These are phyloP conservation scores for Thymelicus acteon DNA, from an alignment of 2,888 invertebrate genomes.

Conservation along the genomic window DNA sequence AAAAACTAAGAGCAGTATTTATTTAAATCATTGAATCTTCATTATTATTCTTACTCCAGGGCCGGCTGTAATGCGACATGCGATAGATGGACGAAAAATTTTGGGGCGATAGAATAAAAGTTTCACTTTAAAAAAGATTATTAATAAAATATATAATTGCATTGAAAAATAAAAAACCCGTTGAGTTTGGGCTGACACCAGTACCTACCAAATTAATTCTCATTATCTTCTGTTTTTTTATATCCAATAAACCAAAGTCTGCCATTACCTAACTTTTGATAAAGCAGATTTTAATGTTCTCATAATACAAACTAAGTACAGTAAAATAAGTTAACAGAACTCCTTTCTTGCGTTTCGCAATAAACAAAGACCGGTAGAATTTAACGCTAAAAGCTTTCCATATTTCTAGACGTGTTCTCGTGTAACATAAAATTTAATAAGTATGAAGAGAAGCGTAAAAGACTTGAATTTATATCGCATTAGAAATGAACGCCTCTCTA, in stretches of 20 bases:
- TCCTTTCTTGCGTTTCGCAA: constrained; percentile 6
- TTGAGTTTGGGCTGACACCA: too few relatives aligned
- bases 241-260: not conserved
- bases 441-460: constrained; percentile 1
- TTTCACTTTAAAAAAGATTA: too few relatives aligned
- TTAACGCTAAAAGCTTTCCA: constrained; percentile 30
- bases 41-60: too few relatives aligned
- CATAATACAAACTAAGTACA: not conserved
- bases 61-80: too few relatives aligned
- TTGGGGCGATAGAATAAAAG: too few relatives aligned
- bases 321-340: constrained; percentile 6
- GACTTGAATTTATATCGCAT: not conserved
- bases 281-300: not conserved
- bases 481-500: not conserved
- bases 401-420: constrained; percentile 13
- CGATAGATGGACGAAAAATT: too few relatives aligned
- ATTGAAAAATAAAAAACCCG: too few relatives aligned
- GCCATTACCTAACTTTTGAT: not conserved
- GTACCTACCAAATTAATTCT: not conserved
- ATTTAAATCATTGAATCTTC: too few relatives aligned
- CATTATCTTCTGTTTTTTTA: not conserved
- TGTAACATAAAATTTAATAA: constrained; percentile 10
- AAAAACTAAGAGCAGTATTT: too few relatives aligned
- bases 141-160: too few relatives aligned
- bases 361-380: constrained; percentile 16